These are phyloP conservation scores for Blastobasis lacticolella DNA, from an alignment of 2,888 invertebrate genomes.

Conservation along the genomic window DNA sequence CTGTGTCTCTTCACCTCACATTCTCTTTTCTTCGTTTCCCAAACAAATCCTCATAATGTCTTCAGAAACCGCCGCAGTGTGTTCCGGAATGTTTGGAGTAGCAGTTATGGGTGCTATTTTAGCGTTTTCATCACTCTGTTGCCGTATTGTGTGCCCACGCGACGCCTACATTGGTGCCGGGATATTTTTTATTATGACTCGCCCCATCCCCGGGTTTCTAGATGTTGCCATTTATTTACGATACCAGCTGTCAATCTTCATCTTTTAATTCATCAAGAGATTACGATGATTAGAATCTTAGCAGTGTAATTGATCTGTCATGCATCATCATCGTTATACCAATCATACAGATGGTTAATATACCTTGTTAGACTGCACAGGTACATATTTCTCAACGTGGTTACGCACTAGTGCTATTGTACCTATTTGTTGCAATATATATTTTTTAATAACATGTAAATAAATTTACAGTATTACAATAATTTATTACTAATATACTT, in stretches of 20 bases:
- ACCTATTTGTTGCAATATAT: too few species aligned
- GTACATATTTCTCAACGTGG: too few species aligned
- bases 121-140: constrained; percentile 25
- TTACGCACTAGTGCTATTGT: too few species aligned
- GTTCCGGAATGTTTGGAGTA: not conserved
- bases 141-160: constrained; percentile 25
- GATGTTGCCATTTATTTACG: constrained; percentile 1
- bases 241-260: not conserved
- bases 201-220: constrained; percentile 5
- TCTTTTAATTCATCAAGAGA: not conserved
- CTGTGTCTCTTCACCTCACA: not conserved
- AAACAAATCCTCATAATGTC: constrained; percentile 13
- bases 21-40: constrained; percentile 1
- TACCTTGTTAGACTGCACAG: too few species aligned
- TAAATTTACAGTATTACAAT: too few species aligned
- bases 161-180: constrained; percentile 23
- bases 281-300: too few species aligned
- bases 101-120: constrained; percentile 20
- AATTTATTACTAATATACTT: too few species aligned
- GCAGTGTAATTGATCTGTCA: too few species aligned
- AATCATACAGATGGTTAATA: too few species aligned
- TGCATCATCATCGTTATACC: too few species aligned
- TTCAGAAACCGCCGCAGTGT: constrained; percentile 9
- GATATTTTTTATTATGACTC: constrained; percentile 20
- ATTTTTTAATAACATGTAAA: too few species aligned